Base-by-base conservation (phyloP, 2,113 vertebrate genomes). In the Saimiri boliviensis region DNA sequence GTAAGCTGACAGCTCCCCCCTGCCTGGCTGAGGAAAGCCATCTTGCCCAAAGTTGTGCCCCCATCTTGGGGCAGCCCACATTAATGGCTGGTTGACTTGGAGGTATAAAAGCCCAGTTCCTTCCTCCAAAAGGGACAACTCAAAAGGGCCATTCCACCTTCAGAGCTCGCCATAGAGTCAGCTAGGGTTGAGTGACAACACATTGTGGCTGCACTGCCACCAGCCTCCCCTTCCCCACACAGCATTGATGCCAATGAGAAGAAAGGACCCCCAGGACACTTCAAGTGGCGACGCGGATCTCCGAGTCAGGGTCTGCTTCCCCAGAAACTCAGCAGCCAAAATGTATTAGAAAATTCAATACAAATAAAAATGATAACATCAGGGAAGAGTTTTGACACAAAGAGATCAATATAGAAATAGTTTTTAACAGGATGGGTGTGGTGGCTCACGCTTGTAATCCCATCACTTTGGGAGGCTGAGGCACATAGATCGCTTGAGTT, bases 311-410 rank as follows among this genome's bases (percentile, higher is more conserved):
- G 4, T 13, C 85, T 13, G 27, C 77, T 23, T 63, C 37, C 70
- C 68, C 27, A 12, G 17, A 63, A 63, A 20, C 37, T 32, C 30
- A 30, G 54, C 6, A 19, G 37, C 76, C 73, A 20, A 1, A 1
- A 54, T 37, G n/a, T 5, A 11, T 85, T 52, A 47, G 25, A 23
- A 81, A 94, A 91, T 35, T 68, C 88, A 54, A 66, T 23, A 52
- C 73, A 89, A 94, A 71, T 63, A 16, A 74, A 77, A 95, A 89
- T 40, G 82, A 16, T 49, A 49, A 68, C 37, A 86, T 37, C 94
- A 52, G 23, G 8, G 56, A 91, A 91, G 86, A 66, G 47, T 19
- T 63, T 60, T 66, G 63, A 74, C 81, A 93, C 49, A 63, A 81
- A 74, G 37, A 86, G 23, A 42, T 79, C 7, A 21, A 54, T 40